A percentile compares a stretch with the other conserved stretches of the same genome.
Evolutionary conservation across 2,888 invertebrate species (phyloP).

Genomic region (Brachylomia viminalis): DNA sequence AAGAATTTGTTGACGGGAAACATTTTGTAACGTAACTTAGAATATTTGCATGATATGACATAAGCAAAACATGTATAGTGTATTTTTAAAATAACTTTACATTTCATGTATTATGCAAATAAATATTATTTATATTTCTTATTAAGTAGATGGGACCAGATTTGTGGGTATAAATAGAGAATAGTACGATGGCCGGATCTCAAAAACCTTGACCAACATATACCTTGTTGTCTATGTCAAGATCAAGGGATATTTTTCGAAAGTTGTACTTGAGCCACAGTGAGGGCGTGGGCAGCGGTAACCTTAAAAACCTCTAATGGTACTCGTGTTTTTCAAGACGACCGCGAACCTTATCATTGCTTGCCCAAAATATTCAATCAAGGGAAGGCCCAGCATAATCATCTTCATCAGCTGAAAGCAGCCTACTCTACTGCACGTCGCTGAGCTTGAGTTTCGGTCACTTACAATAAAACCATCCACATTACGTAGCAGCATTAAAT

Average conservation of each 20-base stretch:
- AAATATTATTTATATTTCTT: too few relatives aligned
- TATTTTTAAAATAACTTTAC: too few relatives aligned
- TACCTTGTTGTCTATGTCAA: slow-evolving; percentile 7
- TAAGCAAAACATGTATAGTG: too few relatives aligned
- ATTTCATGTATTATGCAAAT: too few relatives aligned
- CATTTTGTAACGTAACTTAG: too few relatives aligned
- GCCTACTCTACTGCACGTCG: not conserved
- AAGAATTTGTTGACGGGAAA: too few relatives aligned
- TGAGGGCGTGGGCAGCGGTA: not conserved
- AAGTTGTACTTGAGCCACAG: slow-evolving; percentile 4
- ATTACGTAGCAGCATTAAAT: not conserved
- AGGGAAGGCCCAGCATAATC: not conserved
- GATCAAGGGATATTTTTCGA: slow-evolving; percentile 6
- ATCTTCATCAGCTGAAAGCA: not conserved
- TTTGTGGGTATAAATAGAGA: not conserved
- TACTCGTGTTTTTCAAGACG: not conserved
- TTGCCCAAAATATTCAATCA: not conserved
- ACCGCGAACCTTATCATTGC: too few relatives aligned
- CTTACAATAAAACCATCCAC: not conserved
- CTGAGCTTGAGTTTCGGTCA: not conserved
- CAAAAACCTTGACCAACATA: not conserved
- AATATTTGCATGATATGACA: too few relatives aligned
- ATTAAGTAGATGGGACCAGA: not conserved
- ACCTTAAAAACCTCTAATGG: not conserved
- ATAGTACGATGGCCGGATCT: not conserved